Conservation (phyloP, 2,888 invertebrate genomes). For the Apamea anceps region DNA sequence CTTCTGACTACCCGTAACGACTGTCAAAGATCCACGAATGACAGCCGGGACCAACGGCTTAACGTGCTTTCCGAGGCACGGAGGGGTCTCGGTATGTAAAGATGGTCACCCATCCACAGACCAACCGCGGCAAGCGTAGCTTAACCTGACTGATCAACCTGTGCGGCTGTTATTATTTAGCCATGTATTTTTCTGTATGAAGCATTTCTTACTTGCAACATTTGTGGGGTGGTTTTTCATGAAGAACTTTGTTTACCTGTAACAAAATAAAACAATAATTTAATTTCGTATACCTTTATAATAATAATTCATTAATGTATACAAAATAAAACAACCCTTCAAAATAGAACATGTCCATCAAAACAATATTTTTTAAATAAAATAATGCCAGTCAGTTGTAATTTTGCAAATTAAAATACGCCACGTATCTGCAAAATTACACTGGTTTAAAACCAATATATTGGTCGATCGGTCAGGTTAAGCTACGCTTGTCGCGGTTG, state of each 20-base stretch:
- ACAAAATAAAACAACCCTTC: not conserved
- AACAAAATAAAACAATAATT: conserved; percentile 30
- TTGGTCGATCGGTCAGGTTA: no score
- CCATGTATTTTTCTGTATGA: no score
- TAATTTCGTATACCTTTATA: not conserved
- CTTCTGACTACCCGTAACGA: no score
- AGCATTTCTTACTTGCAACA: conserved; percentile 17
- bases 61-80: no score
- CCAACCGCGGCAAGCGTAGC: no score
- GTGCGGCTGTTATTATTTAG: no score
- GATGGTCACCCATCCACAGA: no score
- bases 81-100: no score
- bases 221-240: not conserved
- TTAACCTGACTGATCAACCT: no score
- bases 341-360: not conserved
- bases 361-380: not conserved
- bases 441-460: not conserved
- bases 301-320: not conserved
- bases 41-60: no score
- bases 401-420: not conserved
- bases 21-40: no score
- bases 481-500: no score
- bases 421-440: not conserved
- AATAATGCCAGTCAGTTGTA: not conserved
- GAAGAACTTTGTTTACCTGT: conserved; percentile 36